These are phyloP conservation scores for Sclerurus mexicanus DNA, from an alignment of 2,113 vertebrate species.

Conservation along the genomic window DNA sequence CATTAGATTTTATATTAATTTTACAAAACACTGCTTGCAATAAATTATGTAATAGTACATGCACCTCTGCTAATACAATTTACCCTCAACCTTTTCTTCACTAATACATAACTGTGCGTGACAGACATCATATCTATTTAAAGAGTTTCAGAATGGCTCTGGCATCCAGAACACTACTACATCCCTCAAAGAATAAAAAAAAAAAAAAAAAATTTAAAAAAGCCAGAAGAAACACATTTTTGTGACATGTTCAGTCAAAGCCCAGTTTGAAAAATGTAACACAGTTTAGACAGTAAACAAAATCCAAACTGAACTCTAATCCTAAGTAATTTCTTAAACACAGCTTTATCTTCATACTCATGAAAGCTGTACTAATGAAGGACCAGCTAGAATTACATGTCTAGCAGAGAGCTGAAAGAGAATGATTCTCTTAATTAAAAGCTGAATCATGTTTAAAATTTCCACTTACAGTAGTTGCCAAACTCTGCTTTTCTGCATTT, in stretches of 20 bases:
- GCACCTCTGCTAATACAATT: conserved; percentile 15
- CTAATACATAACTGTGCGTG: not conserved
- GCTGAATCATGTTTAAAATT: conserved; percentile 28
- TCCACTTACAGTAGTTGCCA: conserved; percentile 4
- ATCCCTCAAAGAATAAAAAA: not conserved
- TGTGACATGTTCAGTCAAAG: not conserved
- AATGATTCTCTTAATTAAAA: conserved; percentile 48
- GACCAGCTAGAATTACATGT: conserved; percentile 46
- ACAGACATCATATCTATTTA: not conserved
- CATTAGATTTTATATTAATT: conserved; percentile 15
- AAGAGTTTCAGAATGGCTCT: not conserved
- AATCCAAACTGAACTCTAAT: not conserved
- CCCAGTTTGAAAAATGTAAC: not conserved
- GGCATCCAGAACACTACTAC: not conserved
- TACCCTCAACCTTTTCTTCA: not conserved
- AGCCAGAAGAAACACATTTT: not conserved
- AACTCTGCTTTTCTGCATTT: not conserved
- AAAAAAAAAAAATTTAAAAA: not conserved
- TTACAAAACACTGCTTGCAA: conserved; percentile 17
- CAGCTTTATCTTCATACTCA: conserved; percentile 30
- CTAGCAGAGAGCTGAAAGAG: conserved; percentile 34
- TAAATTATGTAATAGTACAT: conserved; percentile 7
- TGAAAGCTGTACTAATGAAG: conserved; percentile 61
- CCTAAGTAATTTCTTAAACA: conserved; percentile 55
- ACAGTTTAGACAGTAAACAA: conserved; percentile 9